phyloP scores from a whole-genome alignment of 2,113 vertebrate genomes.

The sheep (Ovis aries) region DNA sequence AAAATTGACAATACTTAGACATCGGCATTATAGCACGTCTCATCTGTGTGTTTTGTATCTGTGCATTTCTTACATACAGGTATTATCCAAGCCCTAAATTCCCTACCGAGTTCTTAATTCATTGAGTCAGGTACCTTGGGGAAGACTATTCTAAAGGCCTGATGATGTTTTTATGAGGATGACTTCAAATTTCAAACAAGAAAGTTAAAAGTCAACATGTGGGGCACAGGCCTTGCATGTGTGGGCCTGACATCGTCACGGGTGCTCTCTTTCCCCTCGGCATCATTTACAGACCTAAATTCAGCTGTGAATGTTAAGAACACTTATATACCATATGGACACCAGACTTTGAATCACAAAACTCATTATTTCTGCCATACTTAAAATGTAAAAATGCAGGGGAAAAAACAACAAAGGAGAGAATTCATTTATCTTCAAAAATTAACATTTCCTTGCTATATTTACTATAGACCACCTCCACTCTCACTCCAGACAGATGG shows the following conservation, averaged over 20 bases:
- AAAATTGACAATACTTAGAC: not conserved
- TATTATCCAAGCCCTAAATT: not conserved
- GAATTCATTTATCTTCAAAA: not conserved
- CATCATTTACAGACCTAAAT: conserved; percentile 2
- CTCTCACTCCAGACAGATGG: not conserved
- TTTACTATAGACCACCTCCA: not conserved
- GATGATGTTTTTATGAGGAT: not conserved
- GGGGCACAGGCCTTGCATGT: not conserved
- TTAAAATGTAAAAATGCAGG: conserved; percentile 22
- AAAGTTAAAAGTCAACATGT: not conserved
- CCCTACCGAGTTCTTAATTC: not conserved
- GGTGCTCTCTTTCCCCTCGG: not conserved
- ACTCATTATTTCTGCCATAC: conserved; percentile 22
- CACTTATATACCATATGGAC: conserved; percentile 17
- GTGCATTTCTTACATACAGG: not conserved
- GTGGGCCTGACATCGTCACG: not conserved
- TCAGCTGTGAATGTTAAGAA: conserved; percentile 20
- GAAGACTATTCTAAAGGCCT: not conserved
- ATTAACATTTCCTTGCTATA: not conserved
- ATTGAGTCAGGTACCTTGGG: not conserved
- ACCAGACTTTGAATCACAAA: not conserved
- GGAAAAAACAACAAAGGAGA: not conserved
- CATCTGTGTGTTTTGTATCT: not conserved
- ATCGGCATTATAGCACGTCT: not conserved
- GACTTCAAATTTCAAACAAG: conserved; percentile 14